phyloP scores from a whole-genome alignment of 2,888 invertebrate species.

The Pedicia rivosa region DNA sequence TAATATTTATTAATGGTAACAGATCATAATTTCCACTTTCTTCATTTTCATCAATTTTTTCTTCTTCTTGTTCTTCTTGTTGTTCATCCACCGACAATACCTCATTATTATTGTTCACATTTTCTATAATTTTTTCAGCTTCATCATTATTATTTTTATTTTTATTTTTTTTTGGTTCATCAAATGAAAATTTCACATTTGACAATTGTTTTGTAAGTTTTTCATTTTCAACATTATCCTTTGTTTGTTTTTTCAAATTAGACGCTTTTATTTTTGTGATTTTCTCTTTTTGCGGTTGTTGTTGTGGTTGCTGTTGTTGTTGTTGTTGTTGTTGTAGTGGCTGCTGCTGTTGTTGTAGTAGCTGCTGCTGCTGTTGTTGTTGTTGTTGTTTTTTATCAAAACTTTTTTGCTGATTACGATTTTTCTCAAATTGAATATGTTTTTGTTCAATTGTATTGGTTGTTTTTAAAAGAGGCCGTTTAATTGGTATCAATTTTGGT shows the following conservation, averaged over 20 bases:
- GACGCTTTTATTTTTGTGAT: background rate
- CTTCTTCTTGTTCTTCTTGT: background rate
- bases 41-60: constrained; percentile 2
- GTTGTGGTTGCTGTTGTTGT: too few species aligned
- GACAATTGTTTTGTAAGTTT: background rate
- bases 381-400: too few species aligned
- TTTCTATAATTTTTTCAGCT: too few species aligned
- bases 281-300: background rate
- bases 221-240: background rate
- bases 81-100: background rate
- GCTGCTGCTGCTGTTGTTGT: too few species aligned
- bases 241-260: background rate
- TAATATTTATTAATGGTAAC: constrained; percentile 8
- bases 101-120: background rate
- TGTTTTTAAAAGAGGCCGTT: background rate
- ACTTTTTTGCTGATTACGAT: background rate
- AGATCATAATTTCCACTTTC: constrained; percentile 8
- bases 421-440: background rate
- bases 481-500: background rate
- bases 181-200: constrained; percentile 4
- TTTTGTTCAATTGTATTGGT: background rate
- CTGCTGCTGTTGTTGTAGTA: too few species aligned
- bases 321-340: too few species aligned
- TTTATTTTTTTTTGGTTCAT: background rate
- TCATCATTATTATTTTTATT: constrained; percentile 1